Evolutionary conservation across 1,140 invertebrate genomes (phyloP).

Genomic region (Pogonus chalceus): DNA sequence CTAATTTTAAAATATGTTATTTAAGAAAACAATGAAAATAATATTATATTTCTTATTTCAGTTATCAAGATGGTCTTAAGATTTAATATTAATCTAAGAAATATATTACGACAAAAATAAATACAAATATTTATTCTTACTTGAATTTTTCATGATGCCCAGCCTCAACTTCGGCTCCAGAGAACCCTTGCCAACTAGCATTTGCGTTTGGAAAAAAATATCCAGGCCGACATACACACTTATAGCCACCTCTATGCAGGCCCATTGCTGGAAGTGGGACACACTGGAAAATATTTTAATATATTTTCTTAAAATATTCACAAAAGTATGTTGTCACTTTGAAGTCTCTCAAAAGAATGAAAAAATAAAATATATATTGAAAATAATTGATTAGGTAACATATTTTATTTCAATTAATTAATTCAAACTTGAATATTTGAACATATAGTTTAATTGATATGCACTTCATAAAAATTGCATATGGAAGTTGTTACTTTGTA

Average conservation of each 20-base stretch:
- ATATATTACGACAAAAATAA: background rate
- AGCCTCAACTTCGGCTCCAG: slow-evolving; percentile 36
- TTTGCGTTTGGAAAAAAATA: slow-evolving; percentile 37
- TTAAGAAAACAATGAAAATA: background rate
- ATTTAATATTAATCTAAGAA: background rate
- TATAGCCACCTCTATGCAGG: slow-evolving; percentile 30
- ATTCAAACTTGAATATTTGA: background rate
- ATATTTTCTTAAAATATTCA: background rate
- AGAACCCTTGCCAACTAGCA: slow-evolving; percentile 35
- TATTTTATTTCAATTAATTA: background rate
- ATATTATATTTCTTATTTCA: background rate
- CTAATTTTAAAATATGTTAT: background rate
- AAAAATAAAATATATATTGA: background rate
- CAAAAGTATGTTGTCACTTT: background rate
- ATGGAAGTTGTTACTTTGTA: no score
- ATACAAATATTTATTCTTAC: slow-evolving; percentile 19
- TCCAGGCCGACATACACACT: slow-evolving; percentile 38
- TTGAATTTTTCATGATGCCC: slow-evolving; percentile 30
- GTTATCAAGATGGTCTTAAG: background rate
- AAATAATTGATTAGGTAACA: background rate
- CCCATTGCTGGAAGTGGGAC: slow-evolving; percentile 20
- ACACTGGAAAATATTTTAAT: slow-evolving; percentile 27
- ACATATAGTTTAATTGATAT: background rate
- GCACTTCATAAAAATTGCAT: background rate
- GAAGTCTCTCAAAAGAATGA: background rate